Base-by-base conservation (phyloP, 2,113 vertebrate genomes). In the Coryphaenoides rupestris region DNA sequence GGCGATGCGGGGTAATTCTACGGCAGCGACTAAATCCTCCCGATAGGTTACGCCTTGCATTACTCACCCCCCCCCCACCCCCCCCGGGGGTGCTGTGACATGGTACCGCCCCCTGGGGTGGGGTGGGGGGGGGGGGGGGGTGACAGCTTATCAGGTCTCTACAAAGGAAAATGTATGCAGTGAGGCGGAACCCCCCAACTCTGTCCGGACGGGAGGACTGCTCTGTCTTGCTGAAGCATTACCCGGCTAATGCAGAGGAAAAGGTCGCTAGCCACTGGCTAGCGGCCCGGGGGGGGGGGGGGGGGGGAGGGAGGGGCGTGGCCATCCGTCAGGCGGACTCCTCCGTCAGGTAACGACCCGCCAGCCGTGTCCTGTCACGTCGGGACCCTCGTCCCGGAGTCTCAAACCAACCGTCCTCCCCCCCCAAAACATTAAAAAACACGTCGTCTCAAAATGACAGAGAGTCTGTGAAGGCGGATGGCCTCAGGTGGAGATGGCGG, bases 21-120 rank as follows among this genome's bases (percentile, higher is more conserved):
- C 91, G 90, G 86, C 87, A 49, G 86, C 84, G 89, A 91, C 90
- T 86, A 91, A 72, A 59, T 47, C 93, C 91, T 92, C 90, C 92
- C 91, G 94, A 95, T 91, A 91, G 92, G 88, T 91, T 92, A 93
- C 93, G 93, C 93, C 92, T 90, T 89, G 93, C 95, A 94, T 89
- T 86, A 93, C 92, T 94, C 92, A 84, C 73, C 73, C 69, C 80
- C 76, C 66, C 46, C 28, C 28, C 3, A 33, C 92, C 84, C 73
- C 73, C 68, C 80, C 76, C 66, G 33, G 19, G 17, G 67, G 76
- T 72, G 40, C 7, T 15, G 24, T 76, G 84, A 84, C 84, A 85
- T 80, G 70, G 58, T 28, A 19, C n/a, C 55, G 16, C 3, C 24
- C 3, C 24, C 3, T 26, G 24, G 28, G 21, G 60, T 23, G 17